phyloP scores from a whole-genome alignment of 2,797 vertebrate species.

The Falco berigora region DNA sequence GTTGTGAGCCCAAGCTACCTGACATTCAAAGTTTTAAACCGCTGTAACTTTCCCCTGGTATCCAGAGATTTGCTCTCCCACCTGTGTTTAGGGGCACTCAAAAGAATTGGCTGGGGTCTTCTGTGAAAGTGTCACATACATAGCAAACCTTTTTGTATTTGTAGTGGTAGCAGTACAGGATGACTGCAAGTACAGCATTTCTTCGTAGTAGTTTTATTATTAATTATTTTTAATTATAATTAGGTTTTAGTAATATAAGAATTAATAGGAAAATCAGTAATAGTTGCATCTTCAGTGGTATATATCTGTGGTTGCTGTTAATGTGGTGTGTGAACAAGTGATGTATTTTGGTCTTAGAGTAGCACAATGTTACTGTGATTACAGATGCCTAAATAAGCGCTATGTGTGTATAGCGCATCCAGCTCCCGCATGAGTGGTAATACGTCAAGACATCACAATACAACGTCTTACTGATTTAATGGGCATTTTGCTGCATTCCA shows the following conservation, averaged over 20 bases:
- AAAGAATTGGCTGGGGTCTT: background rate
- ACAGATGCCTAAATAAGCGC: background rate
- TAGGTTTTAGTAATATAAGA: background rate
- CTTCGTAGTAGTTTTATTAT: background rate
- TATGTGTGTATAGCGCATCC: background rate
- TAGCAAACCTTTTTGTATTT: background rate
- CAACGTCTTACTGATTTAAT: background rate
- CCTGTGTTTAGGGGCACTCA: background rate
- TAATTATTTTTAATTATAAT: background rate
- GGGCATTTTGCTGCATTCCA: background rate
- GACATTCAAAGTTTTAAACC: background rate
- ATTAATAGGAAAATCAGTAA: background rate
- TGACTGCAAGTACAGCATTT: background rate
- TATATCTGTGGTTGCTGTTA: background rate
- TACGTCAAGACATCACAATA: background rate
- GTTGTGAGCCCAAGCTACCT: background rate
- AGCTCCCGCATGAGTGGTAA: background rate
- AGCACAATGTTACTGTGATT: background rate
- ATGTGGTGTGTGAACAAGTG: background rate
- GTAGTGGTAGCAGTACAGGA: background rate
- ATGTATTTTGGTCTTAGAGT: background rate
- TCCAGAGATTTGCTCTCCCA: background rate
- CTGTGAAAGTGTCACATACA: rapidly evolving
- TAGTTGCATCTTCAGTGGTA: background rate
- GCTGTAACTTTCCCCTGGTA: background rate